Evolutionary conservation across 1,140 invertebrate species (phyloP), one percentile per base, ranked within the genome.

Genomic region (Bactericera cockerelli): DNA sequence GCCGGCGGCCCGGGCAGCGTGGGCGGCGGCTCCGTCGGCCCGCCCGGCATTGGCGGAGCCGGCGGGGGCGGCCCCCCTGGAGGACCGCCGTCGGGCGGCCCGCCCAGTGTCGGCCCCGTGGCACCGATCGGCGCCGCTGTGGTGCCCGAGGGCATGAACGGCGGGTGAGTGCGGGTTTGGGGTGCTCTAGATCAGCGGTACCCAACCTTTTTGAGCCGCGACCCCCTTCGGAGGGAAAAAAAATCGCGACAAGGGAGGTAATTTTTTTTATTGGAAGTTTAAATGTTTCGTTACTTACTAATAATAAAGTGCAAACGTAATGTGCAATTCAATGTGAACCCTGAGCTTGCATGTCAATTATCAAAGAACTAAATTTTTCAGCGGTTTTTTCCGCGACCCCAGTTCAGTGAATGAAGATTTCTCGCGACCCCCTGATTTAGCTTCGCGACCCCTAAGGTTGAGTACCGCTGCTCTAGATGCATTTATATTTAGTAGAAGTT

Each of bases 91-190:
- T 6, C 19, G 22, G 22, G 22, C 39, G 22, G 16, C 4, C 16
- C 39, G 22, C 22, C 6, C 22, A 16, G 22, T 19, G 22, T 42
- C 22, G 19, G 22, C 22, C 22, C n/a, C n/a, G n/a, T n/a, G n/a
- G n/a, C n/a, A n/a, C n/a, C n/a, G n/a, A n/a, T n/a, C n/a, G 28
- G 28, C 8, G 16, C 61, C 11, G 59, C 39, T n/a, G 56, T 56
- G 24, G 59, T 49, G 31, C 58, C 61, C 21, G 61, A 64, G 26
- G 61, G 59, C 28, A 63, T 64, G 53, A 62, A 64, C 21, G 61
- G 61, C 62, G 61, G 61, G 61, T 64, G 54, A 56, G 59, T 55
- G 21, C 25, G 2, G 22, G 1, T 16, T 2, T 13, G 49, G 19
- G 22, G 4, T 10, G 24, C 13, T 19, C 16, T 10, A 13, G 13